A percentile compares a stretch with the other conserved stretches of the same genome.
These are phyloP conservation scores for Rhingia rostrata DNA, from an alignment of 2,888 invertebrate genomes.

Conservation along the genomic window DNA sequence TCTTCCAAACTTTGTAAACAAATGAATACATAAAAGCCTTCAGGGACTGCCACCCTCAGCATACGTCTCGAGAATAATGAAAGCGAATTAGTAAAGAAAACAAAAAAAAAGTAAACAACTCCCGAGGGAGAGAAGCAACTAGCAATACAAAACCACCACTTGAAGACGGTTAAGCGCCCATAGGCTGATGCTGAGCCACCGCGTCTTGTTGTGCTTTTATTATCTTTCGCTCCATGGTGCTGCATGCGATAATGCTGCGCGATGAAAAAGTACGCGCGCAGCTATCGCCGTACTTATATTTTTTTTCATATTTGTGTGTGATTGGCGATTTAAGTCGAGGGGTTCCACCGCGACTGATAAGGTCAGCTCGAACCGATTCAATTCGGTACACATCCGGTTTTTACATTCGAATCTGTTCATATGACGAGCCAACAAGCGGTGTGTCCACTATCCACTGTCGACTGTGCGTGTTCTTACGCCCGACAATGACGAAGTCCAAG, in stretches of 20 bases:
- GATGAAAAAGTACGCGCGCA: constrained; percentile 30
- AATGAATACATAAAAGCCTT: constrained; percentile 4
- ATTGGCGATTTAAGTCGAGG: neutral
- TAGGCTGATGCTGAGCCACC: neutral
- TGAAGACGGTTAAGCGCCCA: constrained; percentile 1
- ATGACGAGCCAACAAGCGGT: neutral
- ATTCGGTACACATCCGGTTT: constrained; percentile 53
- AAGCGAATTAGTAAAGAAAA: neutral
- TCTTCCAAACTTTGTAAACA: constrained; percentile 35
- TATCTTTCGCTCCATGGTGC: constrained; percentile 2
- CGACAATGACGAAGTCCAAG: constrained; percentile 3
- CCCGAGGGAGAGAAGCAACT: neutral
- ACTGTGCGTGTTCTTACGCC: neutral
- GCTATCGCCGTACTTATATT: constrained; percentile 40
- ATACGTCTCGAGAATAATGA: neutral
- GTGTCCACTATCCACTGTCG: neutral
- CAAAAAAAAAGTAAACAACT: constrained; percentile 9
- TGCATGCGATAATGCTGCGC: constrained; percentile 31
- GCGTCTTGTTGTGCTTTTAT: constrained; percentile 33
- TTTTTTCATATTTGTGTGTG: constrained; percentile 18
- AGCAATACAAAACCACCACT: constrained; percentile 5
- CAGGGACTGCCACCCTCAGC: neutral
- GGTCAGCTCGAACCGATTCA: constrained; percentile 59
- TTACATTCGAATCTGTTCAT: constrained; percentile 26
- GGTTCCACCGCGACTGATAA: constrained; percentile 34